phyloP scores from a whole-genome alignment of 1,140 invertebrate species.

The Zaprionus ornatus region DNA sequence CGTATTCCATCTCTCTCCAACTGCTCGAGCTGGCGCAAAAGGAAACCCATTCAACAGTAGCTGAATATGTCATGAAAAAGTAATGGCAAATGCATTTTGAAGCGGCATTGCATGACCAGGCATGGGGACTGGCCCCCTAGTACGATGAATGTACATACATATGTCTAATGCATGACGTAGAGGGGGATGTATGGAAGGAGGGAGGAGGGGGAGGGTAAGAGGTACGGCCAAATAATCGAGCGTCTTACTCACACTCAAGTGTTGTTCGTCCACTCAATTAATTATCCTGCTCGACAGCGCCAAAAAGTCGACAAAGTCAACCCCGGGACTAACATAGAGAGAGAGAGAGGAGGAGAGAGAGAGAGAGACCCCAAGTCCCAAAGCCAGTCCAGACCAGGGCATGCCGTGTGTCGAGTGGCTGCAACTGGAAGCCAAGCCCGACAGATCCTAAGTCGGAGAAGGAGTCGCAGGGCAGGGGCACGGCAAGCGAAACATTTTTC shows the following conservation, averaged over 20 bases:
- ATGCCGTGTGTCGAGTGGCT: not conserved
- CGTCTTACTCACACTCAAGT: slow-evolving; percentile 6
- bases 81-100: not conserved
- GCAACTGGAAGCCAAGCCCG: not conserved
- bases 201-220: not conserved
- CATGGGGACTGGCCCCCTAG: not conserved
- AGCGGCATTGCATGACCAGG: not conserved
- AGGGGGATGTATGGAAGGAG: too few species aligned
- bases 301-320: slow-evolving; percentile 54
- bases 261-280: slow-evolving; percentile 59
- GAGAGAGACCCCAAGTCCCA: not conserved
- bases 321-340: slow-evolving; percentile 7
- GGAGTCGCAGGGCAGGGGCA: slow-evolving; percentile 11
- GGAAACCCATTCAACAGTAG: slow-evolving; percentile 3
- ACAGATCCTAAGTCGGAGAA: not conserved
- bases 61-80: slow-evolving; percentile 7
- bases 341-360: not conserved
- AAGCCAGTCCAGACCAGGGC: not conserved
- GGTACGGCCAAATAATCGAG: not conserved
- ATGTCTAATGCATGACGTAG: not conserved
- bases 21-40: too few species aligned
- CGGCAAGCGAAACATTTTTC: slow-evolving; percentile 58
- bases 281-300: slow-evolving; percentile 48
- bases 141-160: not conserved
- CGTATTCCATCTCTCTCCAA: not conserved